phyloP scores from a whole-genome alignment of 2,888 invertebrate genomes.

The Phaedon cochleariae region DNA sequence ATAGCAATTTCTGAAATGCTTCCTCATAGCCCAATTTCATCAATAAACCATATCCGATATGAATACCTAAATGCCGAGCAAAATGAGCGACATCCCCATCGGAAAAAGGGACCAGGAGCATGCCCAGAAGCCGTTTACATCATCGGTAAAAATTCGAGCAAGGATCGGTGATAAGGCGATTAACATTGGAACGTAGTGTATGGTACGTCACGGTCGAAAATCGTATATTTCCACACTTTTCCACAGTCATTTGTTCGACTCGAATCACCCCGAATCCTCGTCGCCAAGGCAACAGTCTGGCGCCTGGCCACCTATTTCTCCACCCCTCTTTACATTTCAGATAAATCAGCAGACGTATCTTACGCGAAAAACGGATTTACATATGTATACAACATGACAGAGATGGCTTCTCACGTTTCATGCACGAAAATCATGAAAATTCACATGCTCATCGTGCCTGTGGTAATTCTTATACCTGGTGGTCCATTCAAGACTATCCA shows the following conservation, averaged over 20 bases:
- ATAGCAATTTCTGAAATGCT: too few species aligned
- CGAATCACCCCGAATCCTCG: conserved; percentile 48
- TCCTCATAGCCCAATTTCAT: too few species aligned
- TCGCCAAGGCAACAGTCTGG: conserved; percentile 56
- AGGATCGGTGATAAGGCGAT: not conserved
- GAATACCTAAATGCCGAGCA: too few species aligned
- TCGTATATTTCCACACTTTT: conserved; percentile 31
- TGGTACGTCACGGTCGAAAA: conserved; percentile 1
- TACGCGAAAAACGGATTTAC: conserved; percentile 54
- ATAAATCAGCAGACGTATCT: conserved; percentile 56
- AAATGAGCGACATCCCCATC: too few species aligned
- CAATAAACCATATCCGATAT: too few species aligned
- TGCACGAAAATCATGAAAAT: not conserved
- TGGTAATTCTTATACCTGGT: too few species aligned
- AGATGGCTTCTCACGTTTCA: conserved; percentile 35
- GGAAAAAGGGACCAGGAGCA: not conserved
- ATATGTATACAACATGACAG: conserved; percentile 54
- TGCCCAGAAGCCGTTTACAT: not conserved
- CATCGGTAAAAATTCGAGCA: not conserved
- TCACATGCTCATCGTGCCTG: too few species aligned
- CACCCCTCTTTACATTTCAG: conserved; percentile 51
- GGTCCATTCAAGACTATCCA: too few species aligned
- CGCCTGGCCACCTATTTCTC: conserved; percentile 52
- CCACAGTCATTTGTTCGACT: conserved; percentile 29
- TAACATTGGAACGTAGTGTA: not conserved